These are phyloP conservation scores for Stichodactyla mertensii DNA, from an alignment of 64 coral and sea anemone species.

Conservation along the genomic window DNA sequence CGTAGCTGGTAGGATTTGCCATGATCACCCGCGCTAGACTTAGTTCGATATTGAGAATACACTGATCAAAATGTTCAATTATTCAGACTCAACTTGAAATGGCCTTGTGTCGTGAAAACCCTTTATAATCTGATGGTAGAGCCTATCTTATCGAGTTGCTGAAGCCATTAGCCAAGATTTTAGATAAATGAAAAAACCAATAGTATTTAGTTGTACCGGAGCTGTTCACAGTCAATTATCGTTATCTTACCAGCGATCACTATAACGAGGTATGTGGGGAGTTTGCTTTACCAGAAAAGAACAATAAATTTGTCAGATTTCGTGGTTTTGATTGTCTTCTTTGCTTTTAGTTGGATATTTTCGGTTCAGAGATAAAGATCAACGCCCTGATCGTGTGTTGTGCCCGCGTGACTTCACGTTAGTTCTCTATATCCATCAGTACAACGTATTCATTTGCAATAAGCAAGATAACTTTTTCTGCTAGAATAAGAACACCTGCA, in stretches of 20 bases:
- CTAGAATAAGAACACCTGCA: background rate
- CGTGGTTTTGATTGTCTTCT: background rate
- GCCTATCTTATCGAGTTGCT: background rate
- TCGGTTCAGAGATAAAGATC: background rate
- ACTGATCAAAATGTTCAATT: background rate
- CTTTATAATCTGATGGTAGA: background rate
- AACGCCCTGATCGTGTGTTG: background rate
- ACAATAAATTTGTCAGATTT: constrained; percentile 2
- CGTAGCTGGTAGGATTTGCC: constrained; percentile 59
- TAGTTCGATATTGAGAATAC: background rate
- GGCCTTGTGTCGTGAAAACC: background rate
- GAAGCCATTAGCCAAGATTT: constrained; percentile 9
- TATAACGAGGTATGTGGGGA: background rate
- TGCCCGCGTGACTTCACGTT: background rate
- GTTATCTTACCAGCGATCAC: background rate
- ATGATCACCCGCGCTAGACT: background rate
- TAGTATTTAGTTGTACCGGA: background rate
- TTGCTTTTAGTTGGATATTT: background rate
- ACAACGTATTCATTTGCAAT: background rate
- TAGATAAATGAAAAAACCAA: background rate
- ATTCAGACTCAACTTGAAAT: background rate
- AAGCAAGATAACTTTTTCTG: background rate
- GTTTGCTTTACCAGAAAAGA: background rate
- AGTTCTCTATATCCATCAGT: background rate
- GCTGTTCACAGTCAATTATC: background rate